Conservation (phyloP, 2,888 invertebrate genomes). For the Amitus sp. region DNA sequence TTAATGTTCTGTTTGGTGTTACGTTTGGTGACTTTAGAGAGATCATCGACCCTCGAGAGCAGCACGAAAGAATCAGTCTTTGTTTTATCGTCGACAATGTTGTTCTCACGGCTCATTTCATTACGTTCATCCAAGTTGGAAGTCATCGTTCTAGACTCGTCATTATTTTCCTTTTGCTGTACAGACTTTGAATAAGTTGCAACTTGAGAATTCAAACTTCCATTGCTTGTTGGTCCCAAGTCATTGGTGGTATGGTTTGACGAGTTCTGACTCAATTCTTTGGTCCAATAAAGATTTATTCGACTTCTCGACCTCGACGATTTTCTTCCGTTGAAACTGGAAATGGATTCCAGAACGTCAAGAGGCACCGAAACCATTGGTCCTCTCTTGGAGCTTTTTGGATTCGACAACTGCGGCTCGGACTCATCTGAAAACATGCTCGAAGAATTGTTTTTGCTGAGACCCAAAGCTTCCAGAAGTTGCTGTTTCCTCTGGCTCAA, state of each 20-base stretch:
- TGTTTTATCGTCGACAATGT: neutral
- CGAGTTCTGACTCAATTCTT: neutral
- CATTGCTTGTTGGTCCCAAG: too few species aligned
- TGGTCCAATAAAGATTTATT: neutral
- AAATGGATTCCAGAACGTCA: neutral
- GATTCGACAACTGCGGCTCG: neutral
- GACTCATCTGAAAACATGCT: neutral
- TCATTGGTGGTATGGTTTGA: too few species aligned
- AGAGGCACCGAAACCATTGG: neutral
- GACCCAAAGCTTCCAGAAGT: neutral
- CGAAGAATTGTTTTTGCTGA: neutral
- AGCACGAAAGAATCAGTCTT: conserved; percentile 33
- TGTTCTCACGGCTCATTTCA: neutral
- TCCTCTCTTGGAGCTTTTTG: neutral
- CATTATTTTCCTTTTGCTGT: too few species aligned
- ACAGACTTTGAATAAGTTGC: too few species aligned
- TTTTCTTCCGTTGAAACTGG: too few species aligned
- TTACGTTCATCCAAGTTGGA: too few species aligned
- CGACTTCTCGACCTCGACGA: too few species aligned
- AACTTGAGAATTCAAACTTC: too few species aligned
- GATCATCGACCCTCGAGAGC: conserved; percentile 45
- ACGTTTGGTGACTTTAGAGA: conserved; percentile 45
- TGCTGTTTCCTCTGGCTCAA: neutral
- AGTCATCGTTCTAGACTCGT: too few species aligned
- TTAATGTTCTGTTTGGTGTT: conserved; percentile 38